These are phyloP conservation scores for Pseudoips prasinana DNA, from an alignment of 2,888 invertebrate genomes.

Conservation along the genomic window DNA sequence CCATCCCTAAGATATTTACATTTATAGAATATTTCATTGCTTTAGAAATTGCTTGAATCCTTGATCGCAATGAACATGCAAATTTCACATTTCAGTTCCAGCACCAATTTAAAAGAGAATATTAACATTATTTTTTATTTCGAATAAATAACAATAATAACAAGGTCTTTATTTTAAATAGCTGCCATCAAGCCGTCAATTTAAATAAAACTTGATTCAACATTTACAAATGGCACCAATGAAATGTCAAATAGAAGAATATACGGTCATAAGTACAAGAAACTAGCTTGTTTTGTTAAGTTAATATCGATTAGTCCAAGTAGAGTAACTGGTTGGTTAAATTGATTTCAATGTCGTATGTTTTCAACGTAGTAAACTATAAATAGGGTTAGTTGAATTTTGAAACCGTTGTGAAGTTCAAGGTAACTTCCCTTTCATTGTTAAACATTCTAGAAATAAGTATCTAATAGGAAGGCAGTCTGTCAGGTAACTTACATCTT, in stretches of 20 bases:
- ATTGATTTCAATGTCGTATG: constrained; percentile 8
- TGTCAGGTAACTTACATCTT: too few relatives aligned
- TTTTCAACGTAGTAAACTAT: constrained; percentile 5
- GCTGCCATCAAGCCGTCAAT: too few relatives aligned
- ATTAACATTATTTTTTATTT: constrained; percentile 3
- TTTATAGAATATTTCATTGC: constrained; percentile 16
- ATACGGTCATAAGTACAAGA: too few relatives aligned
- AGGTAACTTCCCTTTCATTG: not conserved
- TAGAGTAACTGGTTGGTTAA: constrained; percentile 1
- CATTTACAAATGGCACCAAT: too few relatives aligned
- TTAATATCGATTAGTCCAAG: too few relatives aligned
- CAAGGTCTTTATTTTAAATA: too few relatives aligned
- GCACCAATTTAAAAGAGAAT: constrained; percentile 2
- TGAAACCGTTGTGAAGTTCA: constrained; percentile 2
- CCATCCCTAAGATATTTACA: not conserved
- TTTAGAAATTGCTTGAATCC: constrained; percentile 10
- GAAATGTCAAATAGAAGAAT: too few relatives aligned
- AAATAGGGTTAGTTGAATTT: constrained; percentile 7
- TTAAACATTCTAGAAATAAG: too few relatives aligned
- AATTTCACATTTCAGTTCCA: constrained; percentile 14
- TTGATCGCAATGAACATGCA: constrained; percentile 18
- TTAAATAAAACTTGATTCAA: too few relatives aligned
- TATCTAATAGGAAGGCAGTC: too few relatives aligned
- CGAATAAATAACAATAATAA: not conserved
- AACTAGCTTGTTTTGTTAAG: too few relatives aligned